A percentile compares a stretch with the other conserved stretches of the same genome.
Conservation (phyloP, 1,140 invertebrate species). For the Plutomurus gul region DNA sequence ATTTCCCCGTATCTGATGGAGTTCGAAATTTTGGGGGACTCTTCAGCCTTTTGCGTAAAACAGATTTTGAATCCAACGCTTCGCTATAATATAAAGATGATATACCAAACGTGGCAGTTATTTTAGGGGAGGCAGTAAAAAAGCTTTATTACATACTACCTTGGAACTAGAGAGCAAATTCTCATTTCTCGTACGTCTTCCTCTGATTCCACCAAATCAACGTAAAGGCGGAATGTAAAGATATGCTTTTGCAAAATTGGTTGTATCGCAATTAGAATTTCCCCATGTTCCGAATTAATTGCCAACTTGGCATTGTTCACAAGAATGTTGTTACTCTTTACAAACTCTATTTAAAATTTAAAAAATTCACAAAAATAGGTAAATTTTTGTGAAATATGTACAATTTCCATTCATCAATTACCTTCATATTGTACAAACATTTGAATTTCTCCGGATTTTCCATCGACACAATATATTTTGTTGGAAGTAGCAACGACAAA, state of each 20-base stretch:
- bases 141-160: neutral
- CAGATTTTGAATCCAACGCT: constrained; percentile 18
- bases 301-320: neutral
- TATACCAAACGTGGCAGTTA: too few relatives aligned
- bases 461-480: constrained; percentile 35
- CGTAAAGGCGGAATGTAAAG: neutral
- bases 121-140: neutral
- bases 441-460: constrained; percentile 39
- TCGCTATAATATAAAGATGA: constrained; percentile 28
- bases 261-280: constrained; percentile 19
- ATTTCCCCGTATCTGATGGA: too few relatives aligned
- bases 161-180: neutral
- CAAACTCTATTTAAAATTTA: neutral
- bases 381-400: neutral
- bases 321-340: neutral
- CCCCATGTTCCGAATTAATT: neutral
- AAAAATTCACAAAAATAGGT: neutral
- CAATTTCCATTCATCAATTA: neutral
- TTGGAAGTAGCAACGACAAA: constrained; percentile 34
- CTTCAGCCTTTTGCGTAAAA: constrained; percentile 44
- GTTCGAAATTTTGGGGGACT: constrained; percentile 28
- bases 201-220: neutral
- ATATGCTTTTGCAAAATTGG: constrained; percentile 33
- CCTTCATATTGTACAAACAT: constrained; percentile 21
- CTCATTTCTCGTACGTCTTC: neutral